Evolutionary conservation across 2,797 vertebrate genomes (phyloP).

Genomic region (Chelon labrosus): DNA sequence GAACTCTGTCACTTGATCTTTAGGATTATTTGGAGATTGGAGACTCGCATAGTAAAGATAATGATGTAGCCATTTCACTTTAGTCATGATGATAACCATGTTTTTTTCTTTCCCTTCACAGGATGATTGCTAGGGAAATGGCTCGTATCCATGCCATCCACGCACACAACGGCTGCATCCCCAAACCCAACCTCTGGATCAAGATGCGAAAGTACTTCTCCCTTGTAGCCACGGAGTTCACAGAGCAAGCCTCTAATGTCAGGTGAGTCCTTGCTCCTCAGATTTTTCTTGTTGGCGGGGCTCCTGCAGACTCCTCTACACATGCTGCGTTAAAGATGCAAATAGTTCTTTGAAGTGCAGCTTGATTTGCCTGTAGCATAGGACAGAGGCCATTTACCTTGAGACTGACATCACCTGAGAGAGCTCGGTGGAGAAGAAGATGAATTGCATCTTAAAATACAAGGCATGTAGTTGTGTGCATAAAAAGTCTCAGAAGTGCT

Average conservation of each 20-base stretch:
- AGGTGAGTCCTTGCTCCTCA: constrained; percentile 81
- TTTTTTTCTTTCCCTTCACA: constrained; percentile 55
- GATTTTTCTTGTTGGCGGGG: not conserved
- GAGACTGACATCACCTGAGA: constrained; percentile 6
- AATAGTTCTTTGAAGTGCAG: not conserved
- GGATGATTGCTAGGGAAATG: constrained; percentile 94
- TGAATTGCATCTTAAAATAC: too few species aligned
- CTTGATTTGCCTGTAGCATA: constrained; percentile 26
- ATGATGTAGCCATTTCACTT: not conserved
- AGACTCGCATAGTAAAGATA: not conserved
- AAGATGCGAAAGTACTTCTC: constrained; percentile 93
- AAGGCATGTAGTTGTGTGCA: not conserved
- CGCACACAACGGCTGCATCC: constrained; percentile 93
- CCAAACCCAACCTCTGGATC: constrained; percentile 94
- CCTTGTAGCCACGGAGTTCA: constrained; percentile 92
- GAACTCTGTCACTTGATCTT: not conserved
- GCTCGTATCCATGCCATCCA: constrained; percentile 96
- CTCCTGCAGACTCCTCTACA: not conserved
- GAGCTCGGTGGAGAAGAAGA: not conserved
- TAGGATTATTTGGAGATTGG: not conserved
- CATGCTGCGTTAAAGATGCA: constrained; percentile 17
- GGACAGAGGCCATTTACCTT: not conserved
- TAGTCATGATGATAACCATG: not conserved
- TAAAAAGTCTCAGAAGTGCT: not conserved
- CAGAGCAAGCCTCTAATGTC: constrained; percentile 87